A percentile compares a stretch with the other conserved stretches of the same genome.
phyloP scores from a whole-genome alignment of 1,140 invertebrate genomes.

The Drosophila novamexicana region DNA sequence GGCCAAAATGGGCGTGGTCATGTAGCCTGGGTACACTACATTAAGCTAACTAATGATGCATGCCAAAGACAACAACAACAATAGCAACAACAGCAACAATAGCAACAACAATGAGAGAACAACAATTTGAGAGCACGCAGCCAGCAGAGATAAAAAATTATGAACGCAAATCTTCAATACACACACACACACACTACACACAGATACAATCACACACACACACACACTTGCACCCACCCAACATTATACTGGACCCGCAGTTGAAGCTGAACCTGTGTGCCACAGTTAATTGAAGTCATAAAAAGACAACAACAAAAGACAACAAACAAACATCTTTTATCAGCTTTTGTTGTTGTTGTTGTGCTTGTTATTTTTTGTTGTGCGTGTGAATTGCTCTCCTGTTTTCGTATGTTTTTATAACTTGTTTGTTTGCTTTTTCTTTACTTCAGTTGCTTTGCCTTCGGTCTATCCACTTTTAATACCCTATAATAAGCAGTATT shows the following conservation, averaged over 20 bases:
- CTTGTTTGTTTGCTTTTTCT: constrained; percentile 40
- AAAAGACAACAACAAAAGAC: constrained; percentile 68
- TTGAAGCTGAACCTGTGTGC: constrained; percentile 60
- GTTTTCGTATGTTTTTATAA: constrained; percentile 52
- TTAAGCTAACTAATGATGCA: constrained; percentile 81
- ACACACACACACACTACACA: constrained; percentile 19
- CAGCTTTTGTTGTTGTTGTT: constrained; percentile 31
- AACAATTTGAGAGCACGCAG: constrained; percentile 64
- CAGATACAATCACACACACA: not conserved
- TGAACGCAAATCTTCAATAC: constrained; percentile 75
- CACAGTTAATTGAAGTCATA: constrained; percentile 79
- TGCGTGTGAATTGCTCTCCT: constrained; percentile 76
- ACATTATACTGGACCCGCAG: constrained; percentile 16
- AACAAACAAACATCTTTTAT: constrained; percentile 73
- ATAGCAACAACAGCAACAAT: constrained; percentile 32
- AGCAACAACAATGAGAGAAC: constrained; percentile 56
- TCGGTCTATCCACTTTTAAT: constrained; percentile 5
- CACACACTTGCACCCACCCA: not conserved
- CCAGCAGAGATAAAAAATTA: constrained; percentile 74
- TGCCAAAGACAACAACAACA: constrained; percentile 62
- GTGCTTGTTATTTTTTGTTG: constrained; percentile 42
- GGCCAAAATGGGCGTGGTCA: constrained; percentile 53
- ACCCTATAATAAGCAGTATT: not conserved
- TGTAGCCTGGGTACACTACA: constrained; percentile 63
- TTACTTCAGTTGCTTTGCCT: not conserved